Percentiles rank a stretch among this genome's conserved stretches.
Evolutionary conservation across 2,888 invertebrate genomes (phyloP).

Genomic region (Calephelis perditalis): DNA sequence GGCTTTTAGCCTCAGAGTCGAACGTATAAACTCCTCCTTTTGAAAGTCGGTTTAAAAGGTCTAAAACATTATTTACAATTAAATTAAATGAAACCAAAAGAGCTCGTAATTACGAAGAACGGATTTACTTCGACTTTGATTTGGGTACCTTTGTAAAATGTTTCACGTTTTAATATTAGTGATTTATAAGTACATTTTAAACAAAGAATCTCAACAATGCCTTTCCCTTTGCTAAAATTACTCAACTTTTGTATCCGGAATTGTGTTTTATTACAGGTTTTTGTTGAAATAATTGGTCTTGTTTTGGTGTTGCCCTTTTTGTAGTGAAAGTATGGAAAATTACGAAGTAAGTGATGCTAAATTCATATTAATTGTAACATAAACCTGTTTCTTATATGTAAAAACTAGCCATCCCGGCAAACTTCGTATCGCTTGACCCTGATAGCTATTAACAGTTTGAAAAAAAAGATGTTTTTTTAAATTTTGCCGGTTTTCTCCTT

Average conservation of each 20-base stretch:
- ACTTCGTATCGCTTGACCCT: no score
- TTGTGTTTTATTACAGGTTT: slow-evolving; percentile 8
- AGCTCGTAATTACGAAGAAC: slow-evolving; percentile 5
- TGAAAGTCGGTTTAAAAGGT: no score
- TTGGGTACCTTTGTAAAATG: slow-evolving; percentile 10
- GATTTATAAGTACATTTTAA: slow-evolving; percentile 4
- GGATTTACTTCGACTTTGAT: slow-evolving; percentile 2
- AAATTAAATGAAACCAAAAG: slow-evolving; percentile 2
- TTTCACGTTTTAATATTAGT: background rate
- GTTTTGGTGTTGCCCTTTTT: background rate
- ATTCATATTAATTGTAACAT: no score
- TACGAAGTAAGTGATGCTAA: no score
- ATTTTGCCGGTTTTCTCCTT: no score
- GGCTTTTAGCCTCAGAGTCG: no score
- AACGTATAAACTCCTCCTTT: no score
- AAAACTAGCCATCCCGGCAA: no score
- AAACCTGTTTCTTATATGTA: no score
- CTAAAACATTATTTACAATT: background rate
- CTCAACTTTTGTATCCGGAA: slow-evolving; percentile 7
- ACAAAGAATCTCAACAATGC: slow-evolving; percentile 8
- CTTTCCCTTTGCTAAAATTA: slow-evolving; percentile 1
- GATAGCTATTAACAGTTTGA: no score
- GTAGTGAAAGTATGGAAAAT: background rate
- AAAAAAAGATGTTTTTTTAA: no score
- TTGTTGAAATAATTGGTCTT: background rate